Percentiles rank a stretch among this genome's conserved stretches.
These are phyloP conservation scores for Antheraea yamamai DNA, from an alignment of 2,888 invertebrate species.

Conservation along the genomic window DNA sequence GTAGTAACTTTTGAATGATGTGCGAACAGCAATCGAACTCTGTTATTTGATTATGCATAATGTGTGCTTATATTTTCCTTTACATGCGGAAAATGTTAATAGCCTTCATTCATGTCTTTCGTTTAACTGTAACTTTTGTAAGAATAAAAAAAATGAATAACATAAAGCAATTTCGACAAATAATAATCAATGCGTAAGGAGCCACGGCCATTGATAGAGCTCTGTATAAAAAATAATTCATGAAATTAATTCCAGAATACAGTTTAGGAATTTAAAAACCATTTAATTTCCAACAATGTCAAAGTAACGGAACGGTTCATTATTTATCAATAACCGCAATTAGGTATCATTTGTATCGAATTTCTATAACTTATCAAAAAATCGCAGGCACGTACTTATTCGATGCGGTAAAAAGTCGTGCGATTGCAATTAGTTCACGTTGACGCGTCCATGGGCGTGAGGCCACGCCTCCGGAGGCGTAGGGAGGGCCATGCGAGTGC, in stretches of 20 bases:
- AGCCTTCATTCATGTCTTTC: too few species aligned
- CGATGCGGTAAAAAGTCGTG: constrained; percentile 56
- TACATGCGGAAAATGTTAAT: too few species aligned
- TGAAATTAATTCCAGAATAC: not conserved
- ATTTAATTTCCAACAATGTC: not conserved
- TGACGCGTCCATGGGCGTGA: constrained; percentile 46
- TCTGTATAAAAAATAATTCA: too few species aligned
- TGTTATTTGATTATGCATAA: too few species aligned
- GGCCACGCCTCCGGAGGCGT: constrained; percentile 68
- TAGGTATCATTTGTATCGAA: constrained; percentile 36
- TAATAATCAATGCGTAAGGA: too few species aligned
- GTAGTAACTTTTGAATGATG: too few species aligned
- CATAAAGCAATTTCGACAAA: too few species aligned
- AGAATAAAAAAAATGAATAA: too few species aligned
- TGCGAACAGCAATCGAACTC: too few species aligned
- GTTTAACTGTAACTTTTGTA: too few species aligned
- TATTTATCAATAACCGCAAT: constrained; percentile 70
- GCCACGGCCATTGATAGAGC: too few species aligned
- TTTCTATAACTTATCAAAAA: constrained; percentile 4
- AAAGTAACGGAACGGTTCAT: constrained; percentile 10
- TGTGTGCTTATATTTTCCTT: too few species aligned
- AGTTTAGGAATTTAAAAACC: not conserved
- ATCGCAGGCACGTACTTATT: not conserved
- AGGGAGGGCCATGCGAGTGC: constrained; percentile 67
- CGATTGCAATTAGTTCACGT: constrained; percentile 45